These are phyloP conservation scores for Ochlodes sylvanus DNA, from an alignment of 2,888 invertebrate species.

Conservation along the genomic window DNA sequence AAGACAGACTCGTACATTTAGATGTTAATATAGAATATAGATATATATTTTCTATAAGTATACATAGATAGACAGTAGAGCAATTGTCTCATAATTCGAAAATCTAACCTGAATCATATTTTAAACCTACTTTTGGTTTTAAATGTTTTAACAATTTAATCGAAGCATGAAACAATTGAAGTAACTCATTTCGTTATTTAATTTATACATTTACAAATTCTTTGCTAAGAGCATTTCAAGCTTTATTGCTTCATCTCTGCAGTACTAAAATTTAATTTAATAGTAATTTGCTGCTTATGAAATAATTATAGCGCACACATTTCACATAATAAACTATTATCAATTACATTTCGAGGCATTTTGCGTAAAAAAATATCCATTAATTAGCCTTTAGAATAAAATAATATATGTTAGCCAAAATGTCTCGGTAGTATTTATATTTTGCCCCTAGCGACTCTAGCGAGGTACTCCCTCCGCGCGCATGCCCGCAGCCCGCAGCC, in stretches of 20 bases:
- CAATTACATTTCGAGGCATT: conserved; percentile 58
- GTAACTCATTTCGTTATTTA: conserved; percentile 70
- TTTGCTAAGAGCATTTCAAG: conserved; percentile 71
- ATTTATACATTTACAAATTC: conserved; percentile 77
- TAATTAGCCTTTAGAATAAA: conserved; percentile 34
- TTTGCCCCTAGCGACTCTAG: conserved; percentile 10
- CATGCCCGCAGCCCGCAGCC: not conserved
- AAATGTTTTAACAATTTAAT: conserved; percentile 43
- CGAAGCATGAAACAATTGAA: conserved; percentile 65
- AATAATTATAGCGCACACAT: conserved; percentile 48
- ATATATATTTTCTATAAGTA: conserved; percentile 72
- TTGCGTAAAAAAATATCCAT: conserved; percentile 42
- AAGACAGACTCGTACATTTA: conserved; percentile 68
- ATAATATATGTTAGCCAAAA: conserved; percentile 21
- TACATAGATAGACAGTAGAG: conserved; percentile 62
- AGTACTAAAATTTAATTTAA: conserved; percentile 53
- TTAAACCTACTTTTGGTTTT: conserved; percentile 23
- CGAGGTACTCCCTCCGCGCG: not conserved
- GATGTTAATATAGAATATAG: conserved; percentile 73
- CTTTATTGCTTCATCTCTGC: conserved; percentile 69
- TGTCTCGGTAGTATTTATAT: conserved; percentile 13
- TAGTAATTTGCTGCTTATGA: conserved; percentile 55
- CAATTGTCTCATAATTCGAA: conserved; percentile 57
- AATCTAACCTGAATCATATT: conserved; percentile 7
- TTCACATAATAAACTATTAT: conserved; percentile 52